Base-by-base conservation (phyloP, 2,113 vertebrate genomes). In the Cynoglossus semilaevis region DNA sequence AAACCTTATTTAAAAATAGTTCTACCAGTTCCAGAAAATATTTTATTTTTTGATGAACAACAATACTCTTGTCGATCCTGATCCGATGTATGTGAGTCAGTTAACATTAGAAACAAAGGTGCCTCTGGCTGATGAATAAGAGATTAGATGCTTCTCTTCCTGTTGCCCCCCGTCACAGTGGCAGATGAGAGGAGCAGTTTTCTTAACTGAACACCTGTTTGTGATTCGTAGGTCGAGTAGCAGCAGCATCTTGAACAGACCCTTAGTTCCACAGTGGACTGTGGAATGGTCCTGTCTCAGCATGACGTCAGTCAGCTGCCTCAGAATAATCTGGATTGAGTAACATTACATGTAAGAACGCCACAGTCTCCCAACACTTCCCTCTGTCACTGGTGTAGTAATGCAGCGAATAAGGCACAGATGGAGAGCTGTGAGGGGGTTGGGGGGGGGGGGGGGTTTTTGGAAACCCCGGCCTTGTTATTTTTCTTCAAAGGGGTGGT, bases 261-360 rank as follows among this genome's bases (percentile, higher is more conserved):
- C 18, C 12, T 54, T 17, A 34, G 44, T 22, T 41, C 47, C 67
- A 50, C 15, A 50, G 2, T 14, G 51, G 18, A 38, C 60, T 16
- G 7, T 5, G 44, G 49, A n/a, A 49, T 19, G 18, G 46, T 45
- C 1, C 19, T 2, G 3, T 15, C 4, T 2, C 36, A 2, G 48
- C 15, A 12, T 19, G 38, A 18, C 58, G 18, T 34, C 44, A 50
- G 40, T 37, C 52, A 37, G 59, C 57, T 29, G 9, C 38, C 14
- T 36, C 19, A 51, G 67, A 74, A 38, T 56, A 50, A 29, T 72
- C 50, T 70, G 69, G 55, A 63, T 49, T 7, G 60, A 72, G 59
- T 47, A 42, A 10, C 53, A 47, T 70, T 57, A 65, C 35, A 54
- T 63, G 66, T 76, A 77, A 72, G 75, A 59, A 29, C 63, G 76